A percentile compares a stretch with the other conserved stretches of the same genome.
Conservation (phyloP, 1,140 invertebrate genomes). For the Cotesia typhae region DNA sequence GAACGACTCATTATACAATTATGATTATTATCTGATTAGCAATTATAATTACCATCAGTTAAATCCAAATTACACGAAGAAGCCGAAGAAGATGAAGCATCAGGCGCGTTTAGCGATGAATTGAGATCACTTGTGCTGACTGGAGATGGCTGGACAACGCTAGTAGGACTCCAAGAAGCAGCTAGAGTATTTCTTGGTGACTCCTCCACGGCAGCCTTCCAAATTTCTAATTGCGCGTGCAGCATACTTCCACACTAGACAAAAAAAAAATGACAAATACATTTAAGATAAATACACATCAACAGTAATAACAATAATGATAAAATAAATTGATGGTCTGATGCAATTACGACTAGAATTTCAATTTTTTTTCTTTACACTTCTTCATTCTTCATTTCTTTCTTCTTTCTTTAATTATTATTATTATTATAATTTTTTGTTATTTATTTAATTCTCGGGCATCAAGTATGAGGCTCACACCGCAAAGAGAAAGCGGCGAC, state of each 20-base stretch:
- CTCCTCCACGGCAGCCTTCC: constrained; percentile 79
- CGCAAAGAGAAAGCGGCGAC: constrained; percentile 58
- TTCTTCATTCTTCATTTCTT: too few species aligned
- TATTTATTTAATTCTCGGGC: constrained; percentile 32
- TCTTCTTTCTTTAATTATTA: not conserved
- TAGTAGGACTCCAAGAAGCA: constrained; percentile 58
- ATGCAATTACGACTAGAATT: not conserved
- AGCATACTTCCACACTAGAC: constrained; percentile 83
- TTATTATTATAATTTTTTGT: not conserved
- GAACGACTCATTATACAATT: not conserved
- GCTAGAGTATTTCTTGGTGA: constrained; percentile 63
- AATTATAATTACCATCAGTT: constrained; percentile 68
- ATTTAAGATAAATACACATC: not conserved
- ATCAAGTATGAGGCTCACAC: constrained; percentile 33
- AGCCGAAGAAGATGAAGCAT: constrained; percentile 44
- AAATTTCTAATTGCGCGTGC: constrained; percentile 89
- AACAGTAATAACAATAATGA: too few species aligned
- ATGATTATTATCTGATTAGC: not conserved
- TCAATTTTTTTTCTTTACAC: not conserved
- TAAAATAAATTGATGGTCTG: not conserved
- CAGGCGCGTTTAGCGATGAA: constrained; percentile 27
- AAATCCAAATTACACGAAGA: constrained; percentile 64
- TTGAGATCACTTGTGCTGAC: constrained; percentile 42
- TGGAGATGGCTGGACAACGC: constrained; percentile 53
- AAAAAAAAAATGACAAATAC: constrained; percentile 18